phyloP scores from a whole-genome alignment of 2,113 vertebrate genomes.

The Capreolus pygargus region DNA sequence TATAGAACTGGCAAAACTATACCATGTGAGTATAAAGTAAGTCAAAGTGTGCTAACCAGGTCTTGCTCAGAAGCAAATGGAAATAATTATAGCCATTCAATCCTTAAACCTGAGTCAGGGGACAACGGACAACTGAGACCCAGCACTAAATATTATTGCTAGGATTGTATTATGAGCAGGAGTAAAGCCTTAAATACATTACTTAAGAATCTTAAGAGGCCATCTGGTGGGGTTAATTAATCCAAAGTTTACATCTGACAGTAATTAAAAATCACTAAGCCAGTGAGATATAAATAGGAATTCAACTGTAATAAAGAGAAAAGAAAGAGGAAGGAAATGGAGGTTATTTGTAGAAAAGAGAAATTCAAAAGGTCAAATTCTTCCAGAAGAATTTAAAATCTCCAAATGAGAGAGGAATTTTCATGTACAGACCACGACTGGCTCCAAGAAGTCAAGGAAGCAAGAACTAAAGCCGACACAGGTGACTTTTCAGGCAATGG shows the following conservation, averaged over 20 bases:
- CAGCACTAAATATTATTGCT: conserved; percentile 18
- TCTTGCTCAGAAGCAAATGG: conserved; percentile 29
- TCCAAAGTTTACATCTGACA: conserved; percentile 24
- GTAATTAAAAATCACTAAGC: conserved; percentile 44
- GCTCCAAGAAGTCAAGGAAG: background rate
- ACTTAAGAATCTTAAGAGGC: background rate
- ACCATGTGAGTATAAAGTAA: conserved; percentile 12
- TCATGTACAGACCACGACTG: background rate
- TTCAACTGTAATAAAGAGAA: background rate
- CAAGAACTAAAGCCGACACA: background rate
- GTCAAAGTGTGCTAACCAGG: background rate
- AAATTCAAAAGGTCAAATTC: background rate
- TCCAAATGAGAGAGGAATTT: background rate
- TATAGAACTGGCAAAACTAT: conserved; percentile 17
- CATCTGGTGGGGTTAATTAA: conserved; percentile 50
- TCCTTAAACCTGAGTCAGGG: background rate
- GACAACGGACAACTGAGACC: background rate
- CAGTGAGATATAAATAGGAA: background rate
- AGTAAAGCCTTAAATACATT: conserved; percentile 39
- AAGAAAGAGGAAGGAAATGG: background rate
- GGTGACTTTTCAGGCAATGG: background rate
- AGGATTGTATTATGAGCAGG: background rate
- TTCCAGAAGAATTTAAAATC: background rate
- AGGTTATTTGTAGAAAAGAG: background rate
- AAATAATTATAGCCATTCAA: conserved; percentile 55